Conservation (phyloP, 2,797 vertebrate species). For the Melanotaenia boesemani region DNA sequence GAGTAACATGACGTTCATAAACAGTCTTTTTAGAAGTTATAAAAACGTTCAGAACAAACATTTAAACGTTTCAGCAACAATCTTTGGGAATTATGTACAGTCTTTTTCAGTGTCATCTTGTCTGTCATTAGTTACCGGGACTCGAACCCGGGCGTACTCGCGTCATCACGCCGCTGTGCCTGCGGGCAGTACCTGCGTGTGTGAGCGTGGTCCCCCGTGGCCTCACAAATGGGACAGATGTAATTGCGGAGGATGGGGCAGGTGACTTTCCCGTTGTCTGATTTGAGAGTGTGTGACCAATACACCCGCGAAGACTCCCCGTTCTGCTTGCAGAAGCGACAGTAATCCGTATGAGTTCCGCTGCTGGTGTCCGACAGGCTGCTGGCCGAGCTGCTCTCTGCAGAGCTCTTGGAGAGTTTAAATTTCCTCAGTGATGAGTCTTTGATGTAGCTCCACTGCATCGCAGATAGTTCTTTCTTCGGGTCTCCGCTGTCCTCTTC, state of each 20-base stretch:
- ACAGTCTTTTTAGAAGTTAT: neutral
- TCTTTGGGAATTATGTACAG: conserved; percentile 43
- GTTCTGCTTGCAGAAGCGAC: conserved; percentile 89
- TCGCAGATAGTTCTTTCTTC: neutral
- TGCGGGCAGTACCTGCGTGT: conserved; percentile 87
- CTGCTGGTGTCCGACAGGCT: conserved; percentile 47
- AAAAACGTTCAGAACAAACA: neutral
- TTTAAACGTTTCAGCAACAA: conserved; percentile 11
- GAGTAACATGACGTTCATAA: conserved; percentile 3
- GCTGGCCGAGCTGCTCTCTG: conserved; percentile 8
- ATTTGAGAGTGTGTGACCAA: conserved; percentile 83
- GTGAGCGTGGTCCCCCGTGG: conserved; percentile 87
- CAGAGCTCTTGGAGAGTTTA: neutral
- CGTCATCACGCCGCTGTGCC: neutral
- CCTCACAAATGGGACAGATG: conserved; percentile 84
- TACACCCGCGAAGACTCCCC: conserved; percentile 84
- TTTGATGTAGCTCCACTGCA: neutral
- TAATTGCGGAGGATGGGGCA: conserved; percentile 88
- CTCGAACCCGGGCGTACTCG: neutral
- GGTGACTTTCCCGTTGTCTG: conserved; percentile 74
- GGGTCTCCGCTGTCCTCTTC: neutral
- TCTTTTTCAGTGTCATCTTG: neutral
- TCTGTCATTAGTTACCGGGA: conserved; percentile 30
- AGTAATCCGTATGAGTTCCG: conserved; percentile 40
- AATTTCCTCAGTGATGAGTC: neutral